Conservation (phyloP, 2,113 vertebrate genomes). For the Noturus placidus region DNA sequence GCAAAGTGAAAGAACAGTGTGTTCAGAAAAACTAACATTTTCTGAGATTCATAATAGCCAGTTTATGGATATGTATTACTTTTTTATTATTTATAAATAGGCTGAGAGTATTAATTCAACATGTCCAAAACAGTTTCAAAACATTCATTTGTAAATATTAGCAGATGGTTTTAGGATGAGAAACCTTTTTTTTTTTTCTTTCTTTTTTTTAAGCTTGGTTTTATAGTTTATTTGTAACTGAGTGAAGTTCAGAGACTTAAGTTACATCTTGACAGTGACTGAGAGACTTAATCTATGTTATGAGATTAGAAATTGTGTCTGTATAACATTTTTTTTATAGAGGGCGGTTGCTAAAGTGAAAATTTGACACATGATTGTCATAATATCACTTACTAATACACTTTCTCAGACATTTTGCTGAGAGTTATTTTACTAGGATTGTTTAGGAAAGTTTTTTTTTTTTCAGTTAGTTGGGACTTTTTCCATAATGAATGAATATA, state of each 20-base stretch:
- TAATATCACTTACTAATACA: background rate
- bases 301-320: background rate
- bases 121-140: background rate
- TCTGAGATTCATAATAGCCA: background rate
- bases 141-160: background rate
- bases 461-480: background rate
- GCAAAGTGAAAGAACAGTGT: background rate
- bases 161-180: background rate
- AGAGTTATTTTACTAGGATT: background rate
- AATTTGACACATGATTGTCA: background rate
- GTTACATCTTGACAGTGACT: background rate
- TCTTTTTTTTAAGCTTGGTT: background rate
- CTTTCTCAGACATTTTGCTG: background rate
- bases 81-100: conserved; percentile 8
- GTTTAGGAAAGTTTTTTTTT: background rate
- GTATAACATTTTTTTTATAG: background rate
- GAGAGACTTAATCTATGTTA: background rate
- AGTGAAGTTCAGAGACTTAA: background rate
- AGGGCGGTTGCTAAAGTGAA: background rate
- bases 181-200: background rate
- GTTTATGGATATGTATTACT: background rate
- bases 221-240: background rate
- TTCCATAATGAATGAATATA: background rate
- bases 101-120: conserved; percentile 9
- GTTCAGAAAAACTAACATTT: background rate